Conservation (phyloP, 2,113 vertebrate species). For the Colossoma macropomum region DNA sequence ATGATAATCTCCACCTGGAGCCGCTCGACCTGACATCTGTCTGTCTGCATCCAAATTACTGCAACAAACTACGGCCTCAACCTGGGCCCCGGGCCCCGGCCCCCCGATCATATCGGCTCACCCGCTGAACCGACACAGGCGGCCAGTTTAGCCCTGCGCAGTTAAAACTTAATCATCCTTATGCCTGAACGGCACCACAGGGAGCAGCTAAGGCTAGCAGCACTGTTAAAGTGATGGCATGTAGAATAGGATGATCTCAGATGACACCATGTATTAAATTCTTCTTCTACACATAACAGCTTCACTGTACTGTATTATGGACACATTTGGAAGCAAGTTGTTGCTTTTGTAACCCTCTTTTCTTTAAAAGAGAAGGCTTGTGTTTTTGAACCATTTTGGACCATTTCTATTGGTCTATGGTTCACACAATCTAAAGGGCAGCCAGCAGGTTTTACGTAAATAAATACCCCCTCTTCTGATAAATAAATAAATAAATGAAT, state of each 20-base stretch:
- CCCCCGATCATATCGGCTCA: conserved; percentile 16
- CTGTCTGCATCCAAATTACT: conserved; percentile 45
- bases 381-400: no score
- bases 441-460: no score
- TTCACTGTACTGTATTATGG: neutral
- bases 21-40: conserved; percentile 43
- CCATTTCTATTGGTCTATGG: no score
- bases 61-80: conserved; percentile 35
- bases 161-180: conserved; percentile 28
- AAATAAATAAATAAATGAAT: no score
- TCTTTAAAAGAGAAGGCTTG: no score
- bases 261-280: no score
- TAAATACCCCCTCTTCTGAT: no score
- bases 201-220: neutral
- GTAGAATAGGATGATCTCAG: neutral
- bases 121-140: conserved; percentile 10
- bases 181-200: neutral
- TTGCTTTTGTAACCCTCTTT: no score
- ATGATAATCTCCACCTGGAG: conserved; percentile 40
- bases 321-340: no score
- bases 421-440: no score
- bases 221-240: neutral
- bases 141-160: conserved; percentile 1
- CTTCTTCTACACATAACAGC: neutral
- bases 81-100: conserved; percentile 8